Evolutionary conservation across 2,113 vertebrate genomes (phyloP).

Genomic region (Ranitomeya imitator): DNA sequence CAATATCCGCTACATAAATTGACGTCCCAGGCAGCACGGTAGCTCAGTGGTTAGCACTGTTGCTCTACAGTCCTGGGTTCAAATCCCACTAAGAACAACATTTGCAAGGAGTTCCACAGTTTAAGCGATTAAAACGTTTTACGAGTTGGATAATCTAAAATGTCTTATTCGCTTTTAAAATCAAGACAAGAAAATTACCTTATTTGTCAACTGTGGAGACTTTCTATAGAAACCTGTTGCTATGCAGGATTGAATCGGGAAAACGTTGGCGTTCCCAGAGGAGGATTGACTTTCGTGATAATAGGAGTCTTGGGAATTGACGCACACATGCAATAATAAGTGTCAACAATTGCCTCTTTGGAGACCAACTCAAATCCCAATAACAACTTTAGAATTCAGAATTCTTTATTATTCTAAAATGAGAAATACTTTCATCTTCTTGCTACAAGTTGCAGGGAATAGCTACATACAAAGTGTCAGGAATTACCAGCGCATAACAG

Average conservation of each 20-base stretch:
- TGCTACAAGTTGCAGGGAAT: neutral
- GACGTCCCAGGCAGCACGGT: too few species aligned
- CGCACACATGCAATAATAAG: neutral
- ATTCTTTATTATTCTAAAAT: neutral
- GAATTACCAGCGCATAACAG: neutral
- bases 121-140: too few species aligned
- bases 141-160: neutral
- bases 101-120: too few species aligned
- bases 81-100: too few species aligned
- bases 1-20: too few species aligned
- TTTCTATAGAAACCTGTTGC: neutral
- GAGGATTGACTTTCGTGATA: neutral
- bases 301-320: neutral
- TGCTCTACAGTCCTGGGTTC: too few species aligned
- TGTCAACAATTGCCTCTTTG: neutral
- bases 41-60: too few species aligned
- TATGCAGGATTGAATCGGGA: neutral
- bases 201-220: too few species aligned
- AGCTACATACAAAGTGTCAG: neutral
- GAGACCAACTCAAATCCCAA: neutral
- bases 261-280: neutral
- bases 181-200: neutral
- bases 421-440: neutral
- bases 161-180: neutral
- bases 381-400: neutral